These are phyloP conservation scores for Nasonovia ribisnigri DNA, from an alignment of 2,888 invertebrate genomes.

Conservation along the genomic window DNA sequence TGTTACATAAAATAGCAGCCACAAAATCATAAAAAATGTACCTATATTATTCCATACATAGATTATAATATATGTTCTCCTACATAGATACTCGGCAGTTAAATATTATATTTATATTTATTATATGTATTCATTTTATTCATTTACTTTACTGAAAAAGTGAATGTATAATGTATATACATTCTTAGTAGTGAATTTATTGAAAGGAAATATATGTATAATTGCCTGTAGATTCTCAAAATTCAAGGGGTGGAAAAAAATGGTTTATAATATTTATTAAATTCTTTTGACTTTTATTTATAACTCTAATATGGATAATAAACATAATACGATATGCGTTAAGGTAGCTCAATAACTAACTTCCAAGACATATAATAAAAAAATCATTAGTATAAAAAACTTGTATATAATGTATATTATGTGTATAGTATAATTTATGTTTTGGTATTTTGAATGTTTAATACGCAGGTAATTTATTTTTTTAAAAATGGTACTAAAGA, in stretches of 20 bases:
- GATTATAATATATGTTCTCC: not conserved
- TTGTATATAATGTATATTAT: not conserved
- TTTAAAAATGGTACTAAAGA: not conserved
- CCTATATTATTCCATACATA: not conserved
- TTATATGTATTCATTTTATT: not conserved
- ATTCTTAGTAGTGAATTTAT: not conserved
- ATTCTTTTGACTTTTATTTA: not conserved
- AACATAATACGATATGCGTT: not conserved
- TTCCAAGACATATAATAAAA: not conserved
- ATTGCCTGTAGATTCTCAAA: not conserved
- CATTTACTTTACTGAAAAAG: not conserved
- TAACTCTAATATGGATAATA: not conserved
- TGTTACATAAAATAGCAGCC: not conserved
- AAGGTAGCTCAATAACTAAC: not conserved
- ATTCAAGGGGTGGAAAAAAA: not conserved
- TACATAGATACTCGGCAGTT: not conserved
- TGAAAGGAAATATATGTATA: not conserved
- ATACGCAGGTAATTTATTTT: not conserved
- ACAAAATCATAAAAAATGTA: not conserved
- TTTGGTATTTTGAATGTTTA: not conserved
- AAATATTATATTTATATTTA: not conserved
- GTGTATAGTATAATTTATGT: not conserved
- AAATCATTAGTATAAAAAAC: too few species aligned
- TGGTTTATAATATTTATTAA: not conserved
- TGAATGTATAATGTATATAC: not conserved